Percentiles rank a stretch among this genome's conserved stretches.
phyloP scores from a whole-genome alignment of 1,140 invertebrate genomes.

The Panagrolaimus sp. region DNA sequence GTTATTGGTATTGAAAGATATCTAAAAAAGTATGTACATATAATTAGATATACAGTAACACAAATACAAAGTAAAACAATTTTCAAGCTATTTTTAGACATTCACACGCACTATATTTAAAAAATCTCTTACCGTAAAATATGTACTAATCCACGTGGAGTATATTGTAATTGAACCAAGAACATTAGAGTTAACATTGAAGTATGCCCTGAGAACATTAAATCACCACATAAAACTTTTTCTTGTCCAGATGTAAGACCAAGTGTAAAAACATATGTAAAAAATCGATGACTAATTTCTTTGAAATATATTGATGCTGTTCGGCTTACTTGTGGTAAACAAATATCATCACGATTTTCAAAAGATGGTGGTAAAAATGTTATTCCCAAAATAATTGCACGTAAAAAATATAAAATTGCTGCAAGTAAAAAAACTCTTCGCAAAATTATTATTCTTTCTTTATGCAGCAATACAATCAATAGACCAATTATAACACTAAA shows the following conservation, averaged over 20 bases:
- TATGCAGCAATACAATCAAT: constrained; percentile 48
- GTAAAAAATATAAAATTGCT: constrained; percentile 33
- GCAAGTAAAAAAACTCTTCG: constrained; percentile 52
- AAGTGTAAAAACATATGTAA: constrained; percentile 57
- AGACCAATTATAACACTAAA: constrained; percentile 55
- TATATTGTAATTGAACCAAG: constrained; percentile 56
- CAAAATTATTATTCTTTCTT: constrained; percentile 48
- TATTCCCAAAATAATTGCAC: constrained; percentile 52
- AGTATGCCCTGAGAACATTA: constrained; percentile 54
- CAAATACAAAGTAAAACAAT: no score
- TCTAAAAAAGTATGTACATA: constrained; percentile 47
- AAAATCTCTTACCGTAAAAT: constrained; percentile 8
- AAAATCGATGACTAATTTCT: constrained; percentile 28
- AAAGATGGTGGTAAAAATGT: constrained; percentile 56
- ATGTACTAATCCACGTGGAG: constrained; percentile 51
- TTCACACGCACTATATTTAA: neutral
- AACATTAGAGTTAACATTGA: constrained; percentile 58
- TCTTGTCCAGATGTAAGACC: constrained; percentile 56
- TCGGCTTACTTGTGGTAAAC: constrained; percentile 52
- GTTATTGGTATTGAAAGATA: constrained; percentile 55
- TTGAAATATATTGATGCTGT: constrained; percentile 38
- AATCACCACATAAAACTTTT: constrained; percentile 55
- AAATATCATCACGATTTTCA: constrained; percentile 55
- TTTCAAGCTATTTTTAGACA: neutral
- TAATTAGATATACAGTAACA: neutral